phyloP scores from a whole-genome alignment of 2,797 vertebrate species.

The Sylvia borin region DNA sequence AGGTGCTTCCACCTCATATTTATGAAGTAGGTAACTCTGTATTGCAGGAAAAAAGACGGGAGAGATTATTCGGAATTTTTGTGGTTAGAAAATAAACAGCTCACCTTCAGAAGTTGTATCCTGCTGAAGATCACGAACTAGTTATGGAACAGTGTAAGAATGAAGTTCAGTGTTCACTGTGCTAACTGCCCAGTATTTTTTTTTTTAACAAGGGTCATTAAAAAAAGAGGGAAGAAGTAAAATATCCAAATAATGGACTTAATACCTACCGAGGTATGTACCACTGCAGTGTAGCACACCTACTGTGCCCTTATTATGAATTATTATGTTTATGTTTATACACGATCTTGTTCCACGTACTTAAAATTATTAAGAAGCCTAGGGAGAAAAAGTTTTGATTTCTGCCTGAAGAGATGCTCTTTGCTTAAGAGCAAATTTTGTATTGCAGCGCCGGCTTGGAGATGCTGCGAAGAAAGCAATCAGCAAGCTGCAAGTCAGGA shows the following conservation, averaged over 20 bases:
- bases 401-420: not conserved
- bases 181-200: not conserved
- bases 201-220: not conserved
- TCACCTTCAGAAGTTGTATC: not conserved
- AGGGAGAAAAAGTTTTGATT: not conserved
- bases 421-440: slow-evolving; percentile 52
- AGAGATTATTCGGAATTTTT: not conserved
- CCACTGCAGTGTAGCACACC: not conserved
- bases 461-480: slow-evolving; percentile 99
- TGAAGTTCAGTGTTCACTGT: not conserved
- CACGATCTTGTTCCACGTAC: not conserved
- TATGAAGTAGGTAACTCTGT: not conserved
- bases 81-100: not conserved
- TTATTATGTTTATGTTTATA: not conserved
- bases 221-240: not conserved
- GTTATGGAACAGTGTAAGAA: not conserved
- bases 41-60: not conserved
- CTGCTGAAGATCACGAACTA: not conserved
- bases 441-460: slow-evolving; percentile 90
- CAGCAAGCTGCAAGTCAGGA: slow-evolving; percentile 94
- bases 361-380: not conserved
- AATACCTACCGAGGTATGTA: not conserved
- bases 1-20: not conserved
- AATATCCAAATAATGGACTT: not conserved
- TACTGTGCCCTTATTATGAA: not conserved